A percentile compares a stretch with the other conserved stretches of the same genome.
Conservation (phyloP, 1,140 invertebrate genomes). For the Hyphantria cunea region DNA sequence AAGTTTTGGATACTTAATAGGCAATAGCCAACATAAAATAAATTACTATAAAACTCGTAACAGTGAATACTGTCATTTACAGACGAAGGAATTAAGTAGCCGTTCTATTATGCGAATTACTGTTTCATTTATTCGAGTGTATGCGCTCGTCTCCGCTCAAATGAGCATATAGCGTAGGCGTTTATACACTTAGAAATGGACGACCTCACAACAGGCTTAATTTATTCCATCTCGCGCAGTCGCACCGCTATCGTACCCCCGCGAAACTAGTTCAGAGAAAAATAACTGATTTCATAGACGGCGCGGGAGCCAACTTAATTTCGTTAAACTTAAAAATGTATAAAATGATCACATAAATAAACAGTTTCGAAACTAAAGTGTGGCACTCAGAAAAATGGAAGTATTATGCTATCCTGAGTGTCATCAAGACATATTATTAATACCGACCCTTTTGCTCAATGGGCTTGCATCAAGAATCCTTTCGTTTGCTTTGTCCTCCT, state of each 20-base stretch:
- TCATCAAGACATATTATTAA: conserved; percentile 75
- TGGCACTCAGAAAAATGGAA: conserved; percentile 73
- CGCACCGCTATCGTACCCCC: conserved; percentile 55
- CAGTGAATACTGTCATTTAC: conserved; percentile 58
- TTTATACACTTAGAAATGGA: conserved; percentile 60
- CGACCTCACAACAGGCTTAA: conserved; percentile 58
- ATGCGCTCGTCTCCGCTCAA: conserved; percentile 67
- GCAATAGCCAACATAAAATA: conserved; percentile 74
- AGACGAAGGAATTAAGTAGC: conserved; percentile 62
- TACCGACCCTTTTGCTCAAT: conserved; percentile 63
- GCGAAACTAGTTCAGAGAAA: conserved; percentile 45
- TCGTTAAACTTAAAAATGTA: conserved; percentile 58
- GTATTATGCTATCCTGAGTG: conserved; percentile 47
- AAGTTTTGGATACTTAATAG: conserved; percentile 62
- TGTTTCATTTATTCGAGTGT: conserved; percentile 71
- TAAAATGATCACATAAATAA: conserved; percentile 69
- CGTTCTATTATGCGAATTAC: conserved; percentile 65
- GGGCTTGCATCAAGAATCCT: conserved; percentile 80
- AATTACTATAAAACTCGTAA: conserved; percentile 41
- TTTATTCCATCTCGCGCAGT: conserved; percentile 66
- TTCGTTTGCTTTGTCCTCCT: conserved; percentile 84
- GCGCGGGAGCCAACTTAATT: conserved; percentile 40
- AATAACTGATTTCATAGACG: conserved; percentile 36
- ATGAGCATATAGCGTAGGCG: conserved; percentile 73
- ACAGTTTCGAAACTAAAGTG: conserved; percentile 66